Conservation (phyloP, 2,888 invertebrate genomes). For the Ormyrus labotus region DNA sequence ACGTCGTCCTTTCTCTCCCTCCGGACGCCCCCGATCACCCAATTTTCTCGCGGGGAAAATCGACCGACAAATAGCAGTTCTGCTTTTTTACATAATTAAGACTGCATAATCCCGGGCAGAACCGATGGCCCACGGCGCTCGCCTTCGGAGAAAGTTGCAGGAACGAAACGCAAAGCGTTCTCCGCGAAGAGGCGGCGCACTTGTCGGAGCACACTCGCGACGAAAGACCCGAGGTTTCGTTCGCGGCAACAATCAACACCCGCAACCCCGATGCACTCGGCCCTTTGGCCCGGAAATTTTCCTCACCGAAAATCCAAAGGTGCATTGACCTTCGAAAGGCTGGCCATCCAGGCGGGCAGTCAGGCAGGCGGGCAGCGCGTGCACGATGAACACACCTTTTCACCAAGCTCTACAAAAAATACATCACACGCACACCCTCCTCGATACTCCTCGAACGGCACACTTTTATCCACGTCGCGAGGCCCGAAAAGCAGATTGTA, state of each 20-base stretch:
- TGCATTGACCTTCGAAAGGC: slow-evolving; percentile 44
- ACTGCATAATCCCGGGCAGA: too few relatives aligned
- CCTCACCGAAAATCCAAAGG: slow-evolving; percentile 28
- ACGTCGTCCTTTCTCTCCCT: slow-evolving; percentile 25
- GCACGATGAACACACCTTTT: not conserved
- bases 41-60: slow-evolving; percentile 1
- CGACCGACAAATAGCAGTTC: not conserved
- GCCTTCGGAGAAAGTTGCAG: too few relatives aligned
- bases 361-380: not conserved
- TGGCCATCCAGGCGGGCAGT: not conserved
- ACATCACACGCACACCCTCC: slow-evolving; percentile 4
- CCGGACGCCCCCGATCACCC: slow-evolving; percentile 9
- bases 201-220: too few relatives aligned
- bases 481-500: not conserved
- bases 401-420: too few relatives aligned
- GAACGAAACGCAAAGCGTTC: too few relatives aligned
- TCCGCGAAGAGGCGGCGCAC: too few relatives aligned
- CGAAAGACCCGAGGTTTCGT: too few relatives aligned
- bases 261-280: too few relatives aligned
- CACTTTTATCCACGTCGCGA: not conserved
- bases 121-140: too few relatives aligned
- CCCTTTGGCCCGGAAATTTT: not conserved
- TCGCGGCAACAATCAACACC: too few relatives aligned
- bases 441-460: not conserved
- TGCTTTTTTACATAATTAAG: too few relatives aligned